These are phyloP conservation scores for Linnaemya tessellans DNA, from an alignment of 2,888 invertebrate genomes.

Conservation along the genomic window DNA sequence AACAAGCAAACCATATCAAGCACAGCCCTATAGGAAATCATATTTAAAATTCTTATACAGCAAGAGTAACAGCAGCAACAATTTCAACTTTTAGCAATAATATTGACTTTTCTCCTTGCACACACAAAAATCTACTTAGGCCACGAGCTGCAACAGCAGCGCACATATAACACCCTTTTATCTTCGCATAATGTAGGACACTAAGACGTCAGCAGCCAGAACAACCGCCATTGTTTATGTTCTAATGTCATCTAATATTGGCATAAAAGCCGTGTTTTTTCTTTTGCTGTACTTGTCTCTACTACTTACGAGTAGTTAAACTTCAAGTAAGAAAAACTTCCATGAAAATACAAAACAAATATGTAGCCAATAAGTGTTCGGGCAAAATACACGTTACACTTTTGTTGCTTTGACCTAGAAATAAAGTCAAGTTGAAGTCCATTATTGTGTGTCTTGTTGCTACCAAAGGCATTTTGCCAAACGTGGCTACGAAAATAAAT, in stretches of 20 bases:
- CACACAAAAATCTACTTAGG: not conserved
- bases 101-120: too few relatives aligned
- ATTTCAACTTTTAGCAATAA: not conserved
- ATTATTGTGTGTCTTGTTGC: conserved; percentile 59
- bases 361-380: conserved; percentile 31
- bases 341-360: conserved; percentile 10
- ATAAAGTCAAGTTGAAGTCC: conserved; percentile 71
- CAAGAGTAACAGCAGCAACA: not conserved
- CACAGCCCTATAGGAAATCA: not conserved
- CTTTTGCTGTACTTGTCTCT: conserved; percentile 36
- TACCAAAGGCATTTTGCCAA: conserved; percentile 68
- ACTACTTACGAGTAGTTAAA: conserved; percentile 10
- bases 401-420: conserved; percentile 71
- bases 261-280: conserved; percentile 54
- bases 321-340: conserved; percentile 33
- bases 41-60: not conserved
- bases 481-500: conserved; percentile 68
- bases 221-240: conserved; percentile 65
- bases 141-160: not conserved
- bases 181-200: conserved; percentile 12
- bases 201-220: conserved; percentile 41
- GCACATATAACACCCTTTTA: conserved; percentile 43
- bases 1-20: not conserved
- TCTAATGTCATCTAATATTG: conserved; percentile 68
- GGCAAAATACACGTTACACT: conserved; percentile 67